A percentile compares a stretch with the other conserved stretches of the same genome.
Conservation (phyloP, 2,113 vertebrate genomes). For the Sakesphorus luctuosus region DNA sequence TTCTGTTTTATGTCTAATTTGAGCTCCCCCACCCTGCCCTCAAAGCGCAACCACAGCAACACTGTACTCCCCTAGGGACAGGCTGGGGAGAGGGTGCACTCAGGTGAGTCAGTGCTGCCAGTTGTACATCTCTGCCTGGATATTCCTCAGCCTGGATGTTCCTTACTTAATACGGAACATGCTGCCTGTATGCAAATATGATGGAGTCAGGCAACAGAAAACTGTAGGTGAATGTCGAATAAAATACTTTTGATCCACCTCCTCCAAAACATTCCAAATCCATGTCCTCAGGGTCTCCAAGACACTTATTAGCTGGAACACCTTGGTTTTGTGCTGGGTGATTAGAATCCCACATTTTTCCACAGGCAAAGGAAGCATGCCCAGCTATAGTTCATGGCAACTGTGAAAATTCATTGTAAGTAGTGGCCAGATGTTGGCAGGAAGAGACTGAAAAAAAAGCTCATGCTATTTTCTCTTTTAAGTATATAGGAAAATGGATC, state of each 20-base stretch:
- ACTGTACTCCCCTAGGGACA: neutral
- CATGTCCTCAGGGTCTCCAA: neutral
- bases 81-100: neutral
- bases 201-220: neutral
- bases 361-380: neutral
- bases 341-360: conserved; percentile 44
- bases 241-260: conserved; percentile 11
- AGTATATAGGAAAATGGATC: conserved; percentile 45
- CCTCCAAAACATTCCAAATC: conserved; percentile 11
- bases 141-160: neutral
- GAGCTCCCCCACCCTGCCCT: neutral
- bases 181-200: neutral
- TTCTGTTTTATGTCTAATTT: conserved; percentile 25
- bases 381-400: conserved; percentile 12
- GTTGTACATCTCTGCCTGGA: neutral
- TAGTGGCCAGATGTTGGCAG: conserved; percentile 43
- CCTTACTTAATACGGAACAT: neutral
- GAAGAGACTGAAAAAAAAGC: conserved; percentile 42
- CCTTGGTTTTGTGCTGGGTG: conserved; percentile 15
- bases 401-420: conserved; percentile 10
- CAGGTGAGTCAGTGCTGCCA: neutral
- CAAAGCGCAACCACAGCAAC: neutral
- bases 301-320: neutral
- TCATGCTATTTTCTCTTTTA: conserved; percentile 44
- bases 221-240: neutral